Percentiles rank a stretch among this genome's conserved stretches.
phyloP scores from a whole-genome alignment of 2,113 vertebrate genomes.

The Psilopogon haemacephalus region DNA sequence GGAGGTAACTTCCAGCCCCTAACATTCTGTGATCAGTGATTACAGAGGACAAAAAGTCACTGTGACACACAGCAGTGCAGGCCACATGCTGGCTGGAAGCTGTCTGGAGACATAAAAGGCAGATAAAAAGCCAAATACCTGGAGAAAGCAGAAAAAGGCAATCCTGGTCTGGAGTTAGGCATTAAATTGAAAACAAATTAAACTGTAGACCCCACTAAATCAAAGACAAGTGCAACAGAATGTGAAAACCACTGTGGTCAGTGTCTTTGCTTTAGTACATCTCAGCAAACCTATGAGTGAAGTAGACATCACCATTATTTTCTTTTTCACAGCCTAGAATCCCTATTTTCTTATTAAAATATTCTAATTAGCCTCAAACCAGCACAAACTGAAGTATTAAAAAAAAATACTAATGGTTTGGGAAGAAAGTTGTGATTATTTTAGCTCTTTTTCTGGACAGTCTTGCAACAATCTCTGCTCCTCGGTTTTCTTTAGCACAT shows the following conservation, averaged over 20 bases:
- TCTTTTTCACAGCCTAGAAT: no score
- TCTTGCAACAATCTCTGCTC: background rate
- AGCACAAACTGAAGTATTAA: background rate
- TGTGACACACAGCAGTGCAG: background rate
- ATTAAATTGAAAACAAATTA: background rate
- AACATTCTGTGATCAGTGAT: no score
- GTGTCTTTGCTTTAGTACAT: no score
- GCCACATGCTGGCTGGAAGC: background rate
- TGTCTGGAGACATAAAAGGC: background rate
- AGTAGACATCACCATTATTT: no score
- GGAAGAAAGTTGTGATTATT: background rate
- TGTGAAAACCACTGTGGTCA: background rate
- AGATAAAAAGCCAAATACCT: background rate
- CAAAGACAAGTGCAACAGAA: background rate
- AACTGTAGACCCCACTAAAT: background rate
- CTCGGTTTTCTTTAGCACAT: constrained; percentile 23
- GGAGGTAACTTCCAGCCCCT: no score
- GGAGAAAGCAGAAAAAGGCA: background rate
- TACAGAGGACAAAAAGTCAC: background rate
- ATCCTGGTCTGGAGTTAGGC: background rate
- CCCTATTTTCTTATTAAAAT: no score
- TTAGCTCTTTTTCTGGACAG: background rate
- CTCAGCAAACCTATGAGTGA: no score
- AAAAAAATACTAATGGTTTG: background rate
- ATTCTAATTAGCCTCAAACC: no score